Evolutionary conservation across 2,797 vertebrate species (phyloP).

Genomic region (Acanthiza pusilla): DNA sequence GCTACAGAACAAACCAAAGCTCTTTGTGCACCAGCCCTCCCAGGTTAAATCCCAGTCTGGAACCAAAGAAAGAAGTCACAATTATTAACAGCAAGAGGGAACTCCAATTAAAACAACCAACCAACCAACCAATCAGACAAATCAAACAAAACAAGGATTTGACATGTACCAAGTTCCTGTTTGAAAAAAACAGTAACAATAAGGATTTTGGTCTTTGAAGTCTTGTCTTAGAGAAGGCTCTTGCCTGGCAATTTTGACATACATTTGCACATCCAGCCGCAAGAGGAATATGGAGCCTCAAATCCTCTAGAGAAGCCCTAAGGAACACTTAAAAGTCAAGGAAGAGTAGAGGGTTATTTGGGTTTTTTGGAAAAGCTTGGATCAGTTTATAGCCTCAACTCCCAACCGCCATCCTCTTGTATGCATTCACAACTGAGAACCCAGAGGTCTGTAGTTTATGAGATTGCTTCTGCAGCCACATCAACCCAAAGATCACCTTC

Average conservation of each 20-base stretch:
- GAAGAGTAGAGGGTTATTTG: neutral
- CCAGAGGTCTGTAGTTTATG: neutral
- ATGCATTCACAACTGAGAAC: neutral
- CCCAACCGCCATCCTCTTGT: neutral
- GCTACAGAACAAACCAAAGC: neutral
- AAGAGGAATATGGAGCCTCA: neutral
- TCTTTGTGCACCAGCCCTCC: neutral
- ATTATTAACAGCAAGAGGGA: neutral
- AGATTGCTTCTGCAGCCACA: neutral
- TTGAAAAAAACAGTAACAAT: neutral
- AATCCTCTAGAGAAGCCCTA: neutral
- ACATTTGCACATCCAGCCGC: neutral
- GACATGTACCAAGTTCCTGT: neutral
- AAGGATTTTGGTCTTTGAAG: neutral
- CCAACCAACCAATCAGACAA: neutral
- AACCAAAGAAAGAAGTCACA: neutral
- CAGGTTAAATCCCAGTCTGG: neutral
- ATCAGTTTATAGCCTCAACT: neutral
- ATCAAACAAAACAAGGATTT: neutral
- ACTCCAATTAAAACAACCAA: neutral
- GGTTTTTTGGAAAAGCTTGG: neutral
- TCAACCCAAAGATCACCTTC: neutral
- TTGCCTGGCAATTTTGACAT: neutral
- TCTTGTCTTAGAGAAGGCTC: neutral
- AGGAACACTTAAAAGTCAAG: neutral